These are phyloP conservation scores for Xanthorhoe designata DNA, from an alignment of 2,888 invertebrate species.

Conservation along the genomic window DNA sequence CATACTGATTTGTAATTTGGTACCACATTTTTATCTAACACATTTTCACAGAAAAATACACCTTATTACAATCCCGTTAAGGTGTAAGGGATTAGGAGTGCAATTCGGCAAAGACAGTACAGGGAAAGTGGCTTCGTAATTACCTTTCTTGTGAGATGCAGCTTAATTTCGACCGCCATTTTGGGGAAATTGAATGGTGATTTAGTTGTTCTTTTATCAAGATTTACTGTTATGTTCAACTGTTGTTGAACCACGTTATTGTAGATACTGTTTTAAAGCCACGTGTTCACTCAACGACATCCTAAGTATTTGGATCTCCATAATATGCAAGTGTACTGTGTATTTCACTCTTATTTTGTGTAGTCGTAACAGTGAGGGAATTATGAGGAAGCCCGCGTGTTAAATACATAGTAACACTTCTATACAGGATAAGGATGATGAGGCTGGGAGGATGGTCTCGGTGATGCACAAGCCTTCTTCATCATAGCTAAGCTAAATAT, in stretches of 20 bases:
- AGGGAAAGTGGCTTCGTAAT: slow-evolving; percentile 42
- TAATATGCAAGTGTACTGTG: background rate
- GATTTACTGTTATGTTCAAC: slow-evolving; percentile 13
- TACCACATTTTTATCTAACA: slow-evolving; percentile 33
- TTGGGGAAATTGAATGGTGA: slow-evolving; percentile 32
- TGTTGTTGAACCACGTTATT: background rate
- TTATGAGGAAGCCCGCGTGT: no score
- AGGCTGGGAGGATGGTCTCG: no score
- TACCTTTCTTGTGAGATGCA: slow-evolving; percentile 38
- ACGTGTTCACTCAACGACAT: background rate
- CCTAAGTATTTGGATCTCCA: background rate
- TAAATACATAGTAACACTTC: no score
- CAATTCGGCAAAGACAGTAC: slow-evolving; percentile 21
- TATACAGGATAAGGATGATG: no score
- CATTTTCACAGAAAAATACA: slow-evolving; percentile 11
- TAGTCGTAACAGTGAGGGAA: background rate
- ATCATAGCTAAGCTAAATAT: no score
- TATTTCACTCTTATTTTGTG: background rate
- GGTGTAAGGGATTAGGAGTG: slow-evolving; percentile 9
- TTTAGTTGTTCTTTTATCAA: slow-evolving; percentile 25
- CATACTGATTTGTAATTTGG: slow-evolving; percentile 58
- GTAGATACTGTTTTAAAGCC: background rate
- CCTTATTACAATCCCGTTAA: slow-evolving; percentile 10
- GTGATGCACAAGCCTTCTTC: no score
- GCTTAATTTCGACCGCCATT: slow-evolving; percentile 30